These are phyloP conservation scores for Heteromormyrus szaboi DNA, from an alignment of 2,797 vertebrate species.

Conservation along the genomic window DNA sequence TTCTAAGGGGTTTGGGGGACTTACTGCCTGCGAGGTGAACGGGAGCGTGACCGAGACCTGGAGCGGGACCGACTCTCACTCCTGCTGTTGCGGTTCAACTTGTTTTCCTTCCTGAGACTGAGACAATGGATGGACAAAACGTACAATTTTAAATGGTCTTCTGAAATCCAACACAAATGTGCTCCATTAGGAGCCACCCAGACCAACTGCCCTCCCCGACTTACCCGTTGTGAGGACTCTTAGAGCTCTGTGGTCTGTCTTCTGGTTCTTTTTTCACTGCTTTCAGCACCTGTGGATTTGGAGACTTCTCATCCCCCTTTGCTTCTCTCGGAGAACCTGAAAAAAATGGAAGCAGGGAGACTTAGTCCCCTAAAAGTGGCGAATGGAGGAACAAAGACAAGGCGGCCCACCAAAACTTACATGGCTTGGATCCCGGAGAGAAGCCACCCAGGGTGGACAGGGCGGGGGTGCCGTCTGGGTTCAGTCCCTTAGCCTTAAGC, in stretches of 20 bases:
- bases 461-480: constrained; percentile 94
- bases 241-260: constrained; percentile 75
- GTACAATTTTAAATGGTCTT: background rate
- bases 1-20: constrained; percentile 36
- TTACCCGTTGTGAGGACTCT: constrained; percentile 96
- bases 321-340: constrained; percentile 79
- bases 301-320: constrained; percentile 86
- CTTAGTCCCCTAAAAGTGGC: background rate
- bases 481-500: constrained; percentile 94
- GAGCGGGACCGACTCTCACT: constrained; percentile 81
- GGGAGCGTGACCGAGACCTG: constrained; percentile 82
- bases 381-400: background rate
- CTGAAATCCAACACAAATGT: background rate
- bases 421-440: constrained; percentile 93
- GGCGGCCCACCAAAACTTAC: constrained; percentile 47
- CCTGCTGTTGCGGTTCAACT: constrained; percentile 83
- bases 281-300: constrained; percentile 73
- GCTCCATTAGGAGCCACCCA: background rate
- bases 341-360: background rate
- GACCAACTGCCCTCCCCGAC: constrained; percentile 28
- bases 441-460: constrained; percentile 86
- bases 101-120: constrained; percentile 88
- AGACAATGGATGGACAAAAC: background rate
- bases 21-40: constrained; percentile 86
- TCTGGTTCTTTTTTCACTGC: constrained; percentile 84